A percentile compares a stretch with the other conserved stretches of the same genome.
These are phyloP conservation scores for Noctua pronuba DNA, from an alignment of 2,888 invertebrate species.

Conservation along the genomic window DNA sequence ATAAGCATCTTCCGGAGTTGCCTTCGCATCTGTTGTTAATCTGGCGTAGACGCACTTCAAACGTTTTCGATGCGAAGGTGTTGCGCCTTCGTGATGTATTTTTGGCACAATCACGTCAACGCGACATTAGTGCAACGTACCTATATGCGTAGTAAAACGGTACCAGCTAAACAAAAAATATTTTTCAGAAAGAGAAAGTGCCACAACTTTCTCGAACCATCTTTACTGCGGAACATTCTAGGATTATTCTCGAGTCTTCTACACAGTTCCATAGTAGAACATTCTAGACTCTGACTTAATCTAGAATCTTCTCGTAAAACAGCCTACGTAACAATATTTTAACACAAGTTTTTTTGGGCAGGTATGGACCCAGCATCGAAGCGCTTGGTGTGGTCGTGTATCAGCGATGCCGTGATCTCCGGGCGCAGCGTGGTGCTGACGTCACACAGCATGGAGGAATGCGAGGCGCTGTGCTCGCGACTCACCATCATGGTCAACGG, in stretches of 20 bases:
- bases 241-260: no score
- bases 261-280: background rate
- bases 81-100: background rate
- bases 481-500: conserved; percentile 95
- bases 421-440: conserved; percentile 94
- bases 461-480: conserved; percentile 95
- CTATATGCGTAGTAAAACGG: background rate
- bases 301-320: background rate
- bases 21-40: background rate
- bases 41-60: background rate
- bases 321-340: background rate
- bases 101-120: background rate
- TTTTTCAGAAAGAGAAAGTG: no score
- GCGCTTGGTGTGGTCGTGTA: conserved; percentile 94
- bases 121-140: background rate
- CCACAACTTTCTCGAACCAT: background rate
- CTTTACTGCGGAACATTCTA: background rate
- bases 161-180: no score
- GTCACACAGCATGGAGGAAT: conserved; percentile 94
- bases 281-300: background rate
- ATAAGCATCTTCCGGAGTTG: background rate
- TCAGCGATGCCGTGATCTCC: conserved; percentile 89
- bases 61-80: background rate
- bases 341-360: conserved; percentile 59
- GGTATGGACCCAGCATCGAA: conserved; percentile 96